phyloP scores from a whole-genome alignment of 2,888 invertebrate species.

The Coelinius sp. region DNA sequence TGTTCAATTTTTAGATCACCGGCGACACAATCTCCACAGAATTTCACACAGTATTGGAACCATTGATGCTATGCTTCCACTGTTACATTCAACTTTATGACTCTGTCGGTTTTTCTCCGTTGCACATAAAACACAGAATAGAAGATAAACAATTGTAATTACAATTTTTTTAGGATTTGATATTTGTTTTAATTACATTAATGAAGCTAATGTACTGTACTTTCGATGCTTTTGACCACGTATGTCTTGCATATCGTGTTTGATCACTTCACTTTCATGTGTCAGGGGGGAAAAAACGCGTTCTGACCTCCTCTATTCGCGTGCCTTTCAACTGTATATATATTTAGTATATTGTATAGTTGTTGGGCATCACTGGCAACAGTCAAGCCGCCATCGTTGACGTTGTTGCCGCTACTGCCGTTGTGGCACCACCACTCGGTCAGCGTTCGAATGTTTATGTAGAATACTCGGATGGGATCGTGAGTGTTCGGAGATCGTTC shows the following conservation, averaged over 20 bases:
- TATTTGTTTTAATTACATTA: too few relatives aligned
- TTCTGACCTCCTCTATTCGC: conserved; percentile 15
- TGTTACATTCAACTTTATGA: not conserved
- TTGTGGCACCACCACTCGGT: not conserved
- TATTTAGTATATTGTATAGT: conserved; percentile 2
- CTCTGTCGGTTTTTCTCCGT: too few relatives aligned
- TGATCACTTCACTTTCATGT: conserved; percentile 14
- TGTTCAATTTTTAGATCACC: not conserved
- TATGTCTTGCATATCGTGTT: conserved; percentile 39
- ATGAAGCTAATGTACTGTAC: conserved; percentile 48
- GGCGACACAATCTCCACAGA: not conserved
- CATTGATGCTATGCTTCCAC: not conserved
- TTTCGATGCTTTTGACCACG: conserved; percentile 48
- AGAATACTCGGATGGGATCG: not conserved
- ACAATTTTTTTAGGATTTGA: too few relatives aligned
- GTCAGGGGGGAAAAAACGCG: conserved; percentile 6
- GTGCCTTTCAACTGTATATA: not conserved
- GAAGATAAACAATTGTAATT: too few relatives aligned
- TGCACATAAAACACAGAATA: too few relatives aligned
- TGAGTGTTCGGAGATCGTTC: too few relatives aligned
- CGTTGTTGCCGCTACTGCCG: not conserved
- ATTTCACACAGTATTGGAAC: conserved; percentile 1
- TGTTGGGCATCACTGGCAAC: conserved; percentile 5
- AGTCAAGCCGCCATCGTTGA: not conserved
- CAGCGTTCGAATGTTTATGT: not conserved